A percentile compares a stretch with the other conserved stretches of the same genome.
These are phyloP conservation scores for Chaetogeoica ovagalla DNA, from an alignment of 2,888 invertebrate genomes.

Conservation along the genomic window DNA sequence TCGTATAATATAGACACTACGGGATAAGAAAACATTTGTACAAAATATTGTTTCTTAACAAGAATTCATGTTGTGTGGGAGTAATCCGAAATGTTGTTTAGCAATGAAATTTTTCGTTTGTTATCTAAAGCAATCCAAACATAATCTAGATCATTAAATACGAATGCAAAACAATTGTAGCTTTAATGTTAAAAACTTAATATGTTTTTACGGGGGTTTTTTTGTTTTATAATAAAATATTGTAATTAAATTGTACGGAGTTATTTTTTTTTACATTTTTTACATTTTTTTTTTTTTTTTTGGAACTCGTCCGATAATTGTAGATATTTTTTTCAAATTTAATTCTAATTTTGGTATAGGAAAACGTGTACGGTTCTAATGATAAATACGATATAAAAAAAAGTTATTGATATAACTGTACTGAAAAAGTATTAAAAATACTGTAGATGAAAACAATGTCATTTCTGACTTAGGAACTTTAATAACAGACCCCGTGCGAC, in stretches of 20 bases:
- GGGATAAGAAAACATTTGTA: constrained; percentile 2
- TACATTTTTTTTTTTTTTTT: too few relatives aligned
- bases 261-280: background rate
- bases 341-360: too few relatives aligned
- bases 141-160: background rate
- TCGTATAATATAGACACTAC: background rate
- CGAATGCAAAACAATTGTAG: constrained; percentile 4
- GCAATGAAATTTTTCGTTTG: constrained; percentile 11
- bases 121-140: background rate
- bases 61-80: constrained; percentile 8
- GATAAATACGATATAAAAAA: background rate
- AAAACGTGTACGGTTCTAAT: background rate
- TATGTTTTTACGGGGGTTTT: background rate
- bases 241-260: background rate
- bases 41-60: constrained; percentile 21
- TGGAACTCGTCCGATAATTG: background rate
- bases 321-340: background rate
- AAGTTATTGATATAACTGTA: too few relatives aligned
- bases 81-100: constrained; percentile 20
- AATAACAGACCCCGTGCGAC: too few relatives aligned
- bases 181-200: background rate
- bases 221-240: background rate
- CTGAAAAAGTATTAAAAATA: too few relatives aligned
- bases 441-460: too few relatives aligned
- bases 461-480: too few relatives aligned